Conservation (phyloP, 2,113 vertebrate genomes). For the Callithrix jacchus region DNA sequence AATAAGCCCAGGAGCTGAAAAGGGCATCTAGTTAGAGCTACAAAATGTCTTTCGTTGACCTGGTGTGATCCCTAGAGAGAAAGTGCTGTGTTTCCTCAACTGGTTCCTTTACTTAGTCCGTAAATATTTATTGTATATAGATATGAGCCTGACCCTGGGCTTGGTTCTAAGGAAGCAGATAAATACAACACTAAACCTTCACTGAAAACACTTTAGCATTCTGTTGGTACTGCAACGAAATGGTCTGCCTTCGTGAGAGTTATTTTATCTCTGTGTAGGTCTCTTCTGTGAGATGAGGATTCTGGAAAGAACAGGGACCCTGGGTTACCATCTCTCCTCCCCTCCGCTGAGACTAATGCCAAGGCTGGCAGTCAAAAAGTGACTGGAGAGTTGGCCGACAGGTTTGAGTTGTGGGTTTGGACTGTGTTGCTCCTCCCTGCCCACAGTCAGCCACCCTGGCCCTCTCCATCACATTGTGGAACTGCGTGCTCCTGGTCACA, state of each 20-base stretch:
- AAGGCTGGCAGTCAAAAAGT: background rate
- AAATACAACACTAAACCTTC: background rate
- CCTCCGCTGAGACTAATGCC: background rate
- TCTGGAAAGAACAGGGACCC: background rate
- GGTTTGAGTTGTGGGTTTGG: background rate
- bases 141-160: background rate
- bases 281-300: background rate
- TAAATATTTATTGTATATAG: background rate
- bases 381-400: background rate
- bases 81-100: background rate
- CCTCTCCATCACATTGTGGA: background rate
- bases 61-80: background rate
- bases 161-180: background rate
- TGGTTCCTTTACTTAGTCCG: background rate
- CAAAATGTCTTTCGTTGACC: constrained; percentile 15
- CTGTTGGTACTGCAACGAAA: background rate
- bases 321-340: background rate
- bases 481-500: background rate
- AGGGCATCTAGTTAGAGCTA: constrained; percentile 32
- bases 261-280: background rate
- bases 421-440: background rate
- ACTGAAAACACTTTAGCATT: background rate
- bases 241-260: background rate
- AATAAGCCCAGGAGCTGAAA: background rate
- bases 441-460: background rate